These are phyloP conservation scores for Carcina quercana DNA, from an alignment of 2,888 invertebrate genomes.

Conservation along the genomic window DNA sequence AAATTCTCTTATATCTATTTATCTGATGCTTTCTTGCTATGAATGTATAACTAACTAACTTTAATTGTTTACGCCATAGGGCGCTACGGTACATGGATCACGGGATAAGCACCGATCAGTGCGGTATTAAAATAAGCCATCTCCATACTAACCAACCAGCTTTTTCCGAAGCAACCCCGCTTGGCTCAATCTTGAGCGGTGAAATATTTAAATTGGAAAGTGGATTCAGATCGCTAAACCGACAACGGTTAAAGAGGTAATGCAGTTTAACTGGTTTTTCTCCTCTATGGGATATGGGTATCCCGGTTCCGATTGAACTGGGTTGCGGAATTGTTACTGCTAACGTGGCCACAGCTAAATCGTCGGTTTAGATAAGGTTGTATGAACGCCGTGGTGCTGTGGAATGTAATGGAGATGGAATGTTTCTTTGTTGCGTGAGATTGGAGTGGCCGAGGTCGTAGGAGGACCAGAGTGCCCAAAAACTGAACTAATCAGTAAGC, in stretches of 20 bases:
- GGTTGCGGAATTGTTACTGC: too few species aligned
- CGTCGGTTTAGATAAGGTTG: not conserved
- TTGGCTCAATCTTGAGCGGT: constrained; percentile 22
- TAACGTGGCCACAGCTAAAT: not conserved
- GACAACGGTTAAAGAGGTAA: constrained; percentile 23
- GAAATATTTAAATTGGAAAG: constrained; percentile 31
- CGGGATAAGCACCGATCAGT: too few species aligned
- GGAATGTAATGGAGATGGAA: too few species aligned
- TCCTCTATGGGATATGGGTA: not conserved
- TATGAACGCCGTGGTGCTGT: not conserved
- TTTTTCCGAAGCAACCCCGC: constrained; percentile 16
- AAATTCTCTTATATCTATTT: not conserved
- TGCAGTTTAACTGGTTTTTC: constrained; percentile 16
- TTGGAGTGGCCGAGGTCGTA: too few species aligned
- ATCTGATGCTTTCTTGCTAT: not conserved
- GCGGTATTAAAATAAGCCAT: constrained; percentile 7
- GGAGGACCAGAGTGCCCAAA: too few species aligned
- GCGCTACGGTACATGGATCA: too few species aligned
- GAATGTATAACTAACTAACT: too few species aligned
- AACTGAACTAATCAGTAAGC: too few species aligned
- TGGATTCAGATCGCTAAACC: constrained; percentile 12
- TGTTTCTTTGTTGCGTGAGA: too few species aligned
- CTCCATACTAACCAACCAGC: constrained; percentile 11
- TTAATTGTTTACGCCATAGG: too few species aligned
- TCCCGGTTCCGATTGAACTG: not conserved